Evolutionary conservation across 2,113 vertebrate genomes (phyloP).

Genomic region (Macroglossus sobrinus): DNA sequence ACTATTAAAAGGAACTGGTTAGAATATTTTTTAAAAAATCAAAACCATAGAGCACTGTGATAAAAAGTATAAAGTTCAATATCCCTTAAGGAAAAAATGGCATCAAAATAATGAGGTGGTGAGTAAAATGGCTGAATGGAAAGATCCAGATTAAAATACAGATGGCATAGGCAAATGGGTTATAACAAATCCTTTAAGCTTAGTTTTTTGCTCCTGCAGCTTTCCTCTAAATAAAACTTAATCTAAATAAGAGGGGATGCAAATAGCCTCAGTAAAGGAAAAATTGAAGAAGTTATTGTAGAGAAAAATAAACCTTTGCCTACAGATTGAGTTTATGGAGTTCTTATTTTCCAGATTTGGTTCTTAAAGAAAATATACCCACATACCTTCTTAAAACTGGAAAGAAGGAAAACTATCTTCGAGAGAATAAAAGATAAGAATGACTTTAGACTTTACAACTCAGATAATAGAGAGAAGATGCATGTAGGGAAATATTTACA

Average conservation of each 20-base stretch:
- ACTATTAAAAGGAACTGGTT: not conserved
- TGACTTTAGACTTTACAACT: conserved; percentile 8
- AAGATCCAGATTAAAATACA: conserved; percentile 4
- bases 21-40: not conserved
- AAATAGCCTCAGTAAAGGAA: not conserved
- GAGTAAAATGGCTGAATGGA: not conserved
- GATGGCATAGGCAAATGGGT: not conserved
- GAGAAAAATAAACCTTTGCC: conserved; percentile 10
- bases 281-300: not conserved
- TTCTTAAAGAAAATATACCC: not conserved
- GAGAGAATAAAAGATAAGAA: conserved; percentile 14
- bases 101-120: not conserved
- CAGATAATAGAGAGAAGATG: not conserved
- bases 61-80: not conserved
- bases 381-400: not conserved
- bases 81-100: not conserved
- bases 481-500: not conserved
- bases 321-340: not conserved
- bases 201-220: not conserved
- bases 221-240: not conserved
- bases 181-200: not conserved
- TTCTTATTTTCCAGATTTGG: conserved; percentile 4
- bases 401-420: not conserved
- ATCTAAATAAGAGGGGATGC: not conserved
- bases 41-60: not conserved